A percentile compares a stretch with the other conserved stretches of the same genome.
Conservation (phyloP, 2,797 vertebrate genomes). For the Galagoides demidoff region DNA sequence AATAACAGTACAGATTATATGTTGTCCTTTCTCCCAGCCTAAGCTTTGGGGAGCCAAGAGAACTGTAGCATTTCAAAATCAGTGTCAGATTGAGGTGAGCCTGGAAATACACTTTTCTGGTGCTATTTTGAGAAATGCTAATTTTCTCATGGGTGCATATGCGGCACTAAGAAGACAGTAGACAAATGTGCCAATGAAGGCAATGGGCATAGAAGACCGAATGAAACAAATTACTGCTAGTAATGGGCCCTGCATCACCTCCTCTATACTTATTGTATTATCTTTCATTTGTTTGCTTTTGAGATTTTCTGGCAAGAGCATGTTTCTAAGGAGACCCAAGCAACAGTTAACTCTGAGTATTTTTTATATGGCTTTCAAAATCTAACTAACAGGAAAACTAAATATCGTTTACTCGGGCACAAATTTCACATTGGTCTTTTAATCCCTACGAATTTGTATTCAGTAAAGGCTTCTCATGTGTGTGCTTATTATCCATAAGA, state of each 20-base stretch:
- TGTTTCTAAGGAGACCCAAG: slow-evolving; percentile 29
- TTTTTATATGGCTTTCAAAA: not conserved
- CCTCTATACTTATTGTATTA: not conserved
- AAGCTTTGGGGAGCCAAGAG: not conserved
- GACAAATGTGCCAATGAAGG: not conserved
- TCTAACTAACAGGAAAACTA: not conserved
- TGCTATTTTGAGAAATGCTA: not conserved
- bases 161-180: not conserved
- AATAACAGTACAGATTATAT: not conserved
- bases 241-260: not conserved
- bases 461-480: not conserved
- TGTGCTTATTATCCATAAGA: not conserved
- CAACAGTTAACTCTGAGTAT: not conserved
- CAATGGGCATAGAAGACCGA: not conserved
- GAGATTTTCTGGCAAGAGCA: not conserved
- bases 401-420: not conserved
- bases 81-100: not conserved
- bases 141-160: not conserved
- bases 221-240: not conserved
- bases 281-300: not conserved
- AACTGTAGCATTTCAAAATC: not conserved
- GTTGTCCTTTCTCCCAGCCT: not conserved
- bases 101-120: not conserved
- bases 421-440: not conserved
- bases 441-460: not conserved